Evolutionary conservation across 2,797 vertebrate genomes (phyloP), one percentile per base, ranked within the genome.

Genomic region (Astyanax mexicanus): DNA sequence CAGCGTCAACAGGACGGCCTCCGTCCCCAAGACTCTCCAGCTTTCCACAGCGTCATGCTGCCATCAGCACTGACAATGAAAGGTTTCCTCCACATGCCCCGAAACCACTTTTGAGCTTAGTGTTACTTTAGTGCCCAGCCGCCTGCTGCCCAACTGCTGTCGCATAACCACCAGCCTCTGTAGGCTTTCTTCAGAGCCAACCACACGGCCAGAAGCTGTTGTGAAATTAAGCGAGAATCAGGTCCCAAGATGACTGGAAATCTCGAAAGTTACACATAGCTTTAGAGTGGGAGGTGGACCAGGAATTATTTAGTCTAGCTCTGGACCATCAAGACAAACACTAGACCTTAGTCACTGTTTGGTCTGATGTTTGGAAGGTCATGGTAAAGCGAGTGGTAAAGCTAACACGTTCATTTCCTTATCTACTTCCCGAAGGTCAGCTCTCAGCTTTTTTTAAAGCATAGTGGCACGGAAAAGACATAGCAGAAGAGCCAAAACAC

Each of bases 311-410:
- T 61, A 3, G 58, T 54, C 60, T 67, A 66, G 25, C 25, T 25
- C 60, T 55, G 54, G 19, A 11, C 51, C 45, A 49, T 67, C 51
- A 47, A 23, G 40, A 65, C 58, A 65, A 64, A 57, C 19, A 66
- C 6, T 29, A 32, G 7, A 23, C 27, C 64, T 67, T 49, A 78
- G 60, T 40, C 60, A 49, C 17, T 60, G 61, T 78, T 72, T 72
- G 69, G 69, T 67, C 69, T 78, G n/a, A n/a, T n/a, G n/a, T n/a
- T 19, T 21, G 51, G 71, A 44, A 67, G 54, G 37, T 51, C 61
- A 17, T 10, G 29, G 42, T 4, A 3, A 32, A 66, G 60, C 62
- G 3, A 68, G 57, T 42, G 65, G 17, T 37, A 25, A 64, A 52
- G 47, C 9, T 25, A 70, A 55, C 29, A 52, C 9, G 4, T 61